Evolutionary conservation across 2,113 vertebrate genomes (phyloP), one percentile per base, ranked within the genome.

Genomic region (Hypomesus transpacificus): DNA sequence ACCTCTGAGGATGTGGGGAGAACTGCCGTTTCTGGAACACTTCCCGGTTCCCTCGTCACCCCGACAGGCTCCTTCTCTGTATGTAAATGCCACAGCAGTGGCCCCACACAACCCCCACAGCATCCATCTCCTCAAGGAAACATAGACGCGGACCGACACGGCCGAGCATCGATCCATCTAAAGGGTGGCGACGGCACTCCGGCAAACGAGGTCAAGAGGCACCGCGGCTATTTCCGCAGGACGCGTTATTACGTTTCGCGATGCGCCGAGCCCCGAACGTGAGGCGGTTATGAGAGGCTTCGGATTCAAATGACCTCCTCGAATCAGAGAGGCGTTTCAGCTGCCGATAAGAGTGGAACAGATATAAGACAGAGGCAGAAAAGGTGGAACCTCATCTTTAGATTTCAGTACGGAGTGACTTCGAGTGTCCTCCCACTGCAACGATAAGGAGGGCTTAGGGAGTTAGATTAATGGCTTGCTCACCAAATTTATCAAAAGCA

Each of bases 381-480:
- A 62, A 67, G 70, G 79, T 81, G 67, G 83, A 80, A 80, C 83
- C 87, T 87, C 77, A 84, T 79, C 82, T 79, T 80, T 70, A 74
- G 66, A 60, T 50, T 80, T 68, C 73, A 76, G 50, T 64, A 28
- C 1, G 5, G 39, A 46, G 77, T 75, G 75, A 80, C n/a, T 28
- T 6, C 8, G 72, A 70, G 80, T 75, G 80, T 70, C 73, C 86
- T 84, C 85, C 81, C 56, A 60, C 76, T 76, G 8, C 51, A 26
- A 71, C 54, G 86, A 89, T 86, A 85, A 89, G 85, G 80, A 81
- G 67, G 24, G 70, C 14, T 59, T 16, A 75, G 61, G 73, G 61
- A 6, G 74, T 81, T 73, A 89, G 84, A 90, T 89, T 86, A 89
- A 90, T 90, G 86, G 73, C 82, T 80, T 80, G 78, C 81, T 87